phyloP scores from a whole-genome alignment of 2,113 vertebrate species.

The Falcunculus frontatus region DNA sequence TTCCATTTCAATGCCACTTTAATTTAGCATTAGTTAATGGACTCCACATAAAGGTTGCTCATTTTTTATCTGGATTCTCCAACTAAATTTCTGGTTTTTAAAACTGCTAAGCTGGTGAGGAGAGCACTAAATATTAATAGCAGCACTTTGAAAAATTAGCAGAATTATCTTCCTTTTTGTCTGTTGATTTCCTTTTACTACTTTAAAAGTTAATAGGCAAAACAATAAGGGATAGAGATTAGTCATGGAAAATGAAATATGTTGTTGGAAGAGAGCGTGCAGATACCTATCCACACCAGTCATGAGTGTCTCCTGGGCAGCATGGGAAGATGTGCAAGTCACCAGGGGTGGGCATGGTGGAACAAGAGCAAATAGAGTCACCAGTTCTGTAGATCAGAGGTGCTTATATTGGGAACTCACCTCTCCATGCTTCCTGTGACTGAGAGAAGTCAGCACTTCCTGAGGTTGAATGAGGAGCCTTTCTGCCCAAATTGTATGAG shows the following conservation, averaged over 20 bases:
- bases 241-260: background rate
- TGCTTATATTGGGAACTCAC: background rate
- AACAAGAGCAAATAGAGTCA: background rate
- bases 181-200: constrained; percentile 22
- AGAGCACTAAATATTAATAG: constrained; percentile 21
- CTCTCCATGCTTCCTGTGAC: background rate
- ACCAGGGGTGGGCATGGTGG: background rate
- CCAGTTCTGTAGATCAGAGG: background rate
- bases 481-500: background rate
- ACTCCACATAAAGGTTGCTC: constrained; percentile 54
- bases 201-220: background rate
- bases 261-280: background rate
- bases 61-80: constrained; percentile 48
- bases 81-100: constrained; percentile 49
- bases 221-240: background rate
- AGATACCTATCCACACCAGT: background rate
- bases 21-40: constrained; percentile 72
- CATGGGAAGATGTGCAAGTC: background rate
- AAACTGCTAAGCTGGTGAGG: background rate
- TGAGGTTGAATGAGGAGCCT: background rate
- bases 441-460: background rate
- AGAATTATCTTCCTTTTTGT: constrained; percentile 7
- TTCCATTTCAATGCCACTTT: constrained; percentile 68
- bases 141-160: constrained; percentile 26
- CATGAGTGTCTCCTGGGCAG: background rate